These are phyloP conservation scores for Tilapia sparmanii DNA, from an alignment of 2,113 vertebrate species.

Conservation along the genomic window DNA sequence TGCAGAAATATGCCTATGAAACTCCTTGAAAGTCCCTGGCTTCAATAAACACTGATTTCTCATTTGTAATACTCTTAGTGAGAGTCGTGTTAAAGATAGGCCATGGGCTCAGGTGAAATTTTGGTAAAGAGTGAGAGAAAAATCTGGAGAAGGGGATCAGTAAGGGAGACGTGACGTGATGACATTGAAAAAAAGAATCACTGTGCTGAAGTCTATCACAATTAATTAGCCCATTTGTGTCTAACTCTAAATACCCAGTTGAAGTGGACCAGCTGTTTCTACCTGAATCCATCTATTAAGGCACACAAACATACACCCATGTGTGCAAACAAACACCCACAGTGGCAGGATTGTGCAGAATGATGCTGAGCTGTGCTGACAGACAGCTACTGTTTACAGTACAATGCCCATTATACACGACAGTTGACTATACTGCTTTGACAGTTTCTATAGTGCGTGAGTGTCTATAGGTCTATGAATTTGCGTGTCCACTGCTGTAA, in stretches of 20 bases:
- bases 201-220: conserved; percentile 13
- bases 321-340: conserved; percentile 16
- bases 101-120: not conserved
- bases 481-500: not conserved
- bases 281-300: conserved; percentile 12
- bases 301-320: not conserved
- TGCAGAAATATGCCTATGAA: not conserved
- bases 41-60: conserved; percentile 1
- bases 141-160: not conserved
- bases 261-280: conserved; percentile 44
- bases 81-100: not conserved
- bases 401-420: not conserved
- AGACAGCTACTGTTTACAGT: conserved; percentile 30
- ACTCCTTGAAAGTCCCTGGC: not conserved
- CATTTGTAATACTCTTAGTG: not conserved
- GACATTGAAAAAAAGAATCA: not conserved
- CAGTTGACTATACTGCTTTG: not conserved
- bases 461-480: not conserved
- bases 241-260: not conserved
- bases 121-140: not conserved
- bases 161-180: not conserved
- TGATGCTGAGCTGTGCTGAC: conserved; percentile 21
- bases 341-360: not conserved
- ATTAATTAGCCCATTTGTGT: conserved; percentile 39
- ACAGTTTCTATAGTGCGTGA: not conserved